Evolutionary conservation across 2,888 invertebrate species (phyloP), one percentile per base, ranked within the genome.

Genomic region (Caenorhabditis sp.): DNA sequence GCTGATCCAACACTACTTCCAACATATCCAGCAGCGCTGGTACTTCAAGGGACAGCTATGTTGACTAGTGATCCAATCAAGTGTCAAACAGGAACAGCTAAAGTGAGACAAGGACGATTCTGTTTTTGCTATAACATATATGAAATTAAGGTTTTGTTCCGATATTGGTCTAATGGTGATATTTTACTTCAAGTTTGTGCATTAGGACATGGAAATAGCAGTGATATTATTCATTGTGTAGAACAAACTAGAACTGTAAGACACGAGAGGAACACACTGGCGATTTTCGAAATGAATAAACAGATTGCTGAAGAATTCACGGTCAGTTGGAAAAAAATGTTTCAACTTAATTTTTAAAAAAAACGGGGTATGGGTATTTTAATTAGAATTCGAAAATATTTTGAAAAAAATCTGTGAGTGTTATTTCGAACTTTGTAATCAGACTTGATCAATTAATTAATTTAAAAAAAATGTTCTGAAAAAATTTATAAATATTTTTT

Each of bases 401-500:
- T 17, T 26, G 5, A 10, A 4, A 56, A 56, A 56, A 4, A 4
- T 26, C 7, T 31, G 31, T 31, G 4, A 31, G n/a, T n/a, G n/a
- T n/a, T n/a, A n/a, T n/a, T n/a, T n/a, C 5, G 20, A 53, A 23
- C 20, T 53, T 53, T 53, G n/a, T n/a, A n/a, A n/a, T n/a, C n/a
- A n/a, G n/a, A n/a, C n/a, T n/a, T n/a, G n/a, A n/a, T n/a, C n/a
- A n/a, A n/a, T n/a, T 8, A 21, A 21, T 8, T 21, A 4, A 20
- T 23, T 53, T 14, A 5, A 23, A 14, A 53, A 53, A 21, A 26
- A 25, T 21, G 17, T 50, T 27, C 53, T 4, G 5, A 20, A 8
- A 21, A 12, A 20, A 3, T 25, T 36, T 53, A 26, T 17, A 53
- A 52, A 20, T 94, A 12, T 38, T 12, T 43, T 62, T 56, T 53